phyloP scores from a whole-genome alignment of 2,113 vertebrate genomes.

The Colaptes auratus region DNA sequence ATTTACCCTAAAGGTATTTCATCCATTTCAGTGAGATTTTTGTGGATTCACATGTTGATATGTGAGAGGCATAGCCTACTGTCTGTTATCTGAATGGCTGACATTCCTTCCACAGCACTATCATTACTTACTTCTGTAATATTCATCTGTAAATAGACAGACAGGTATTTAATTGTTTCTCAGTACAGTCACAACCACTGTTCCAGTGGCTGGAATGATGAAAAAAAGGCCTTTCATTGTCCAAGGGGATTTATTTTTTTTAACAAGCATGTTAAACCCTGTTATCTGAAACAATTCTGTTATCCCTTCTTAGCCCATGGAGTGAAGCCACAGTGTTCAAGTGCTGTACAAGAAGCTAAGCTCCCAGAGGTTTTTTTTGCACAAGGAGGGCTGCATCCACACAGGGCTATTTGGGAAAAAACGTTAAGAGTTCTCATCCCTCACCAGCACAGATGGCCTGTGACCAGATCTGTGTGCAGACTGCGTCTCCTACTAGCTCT shows the following conservation, averaged over 20 bases:
- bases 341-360: not conserved
- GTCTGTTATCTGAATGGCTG: constrained; percentile 54
- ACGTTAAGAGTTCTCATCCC: not conserved
- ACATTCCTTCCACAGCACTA: constrained; percentile 61
- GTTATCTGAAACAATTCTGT: constrained; percentile 15
- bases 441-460: constrained; percentile 40
- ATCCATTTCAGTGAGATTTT: constrained; percentile 33
- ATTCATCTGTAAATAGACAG: constrained; percentile 59
- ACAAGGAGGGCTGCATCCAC: not conserved
- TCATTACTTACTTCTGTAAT: constrained; percentile 44
- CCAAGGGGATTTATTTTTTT: not conserved
- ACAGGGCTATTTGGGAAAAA: not conserved
- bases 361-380: not conserved
- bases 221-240: constrained; percentile 28
- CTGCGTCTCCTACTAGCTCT: not conserved
- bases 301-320: not conserved
- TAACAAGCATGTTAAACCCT: not conserved
- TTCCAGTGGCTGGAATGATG: not conserved
- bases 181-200: constrained; percentile 38
- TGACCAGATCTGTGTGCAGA: not conserved
- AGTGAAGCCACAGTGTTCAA: not conserved
- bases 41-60: not conserved
- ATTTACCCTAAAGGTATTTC: not conserved
- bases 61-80: constrained; percentile 25
- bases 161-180: constrained; percentile 28